These are phyloP conservation scores for Eidolon dupreanum DNA, from an alignment of 2,797 vertebrate species.

Conservation along the genomic window DNA sequence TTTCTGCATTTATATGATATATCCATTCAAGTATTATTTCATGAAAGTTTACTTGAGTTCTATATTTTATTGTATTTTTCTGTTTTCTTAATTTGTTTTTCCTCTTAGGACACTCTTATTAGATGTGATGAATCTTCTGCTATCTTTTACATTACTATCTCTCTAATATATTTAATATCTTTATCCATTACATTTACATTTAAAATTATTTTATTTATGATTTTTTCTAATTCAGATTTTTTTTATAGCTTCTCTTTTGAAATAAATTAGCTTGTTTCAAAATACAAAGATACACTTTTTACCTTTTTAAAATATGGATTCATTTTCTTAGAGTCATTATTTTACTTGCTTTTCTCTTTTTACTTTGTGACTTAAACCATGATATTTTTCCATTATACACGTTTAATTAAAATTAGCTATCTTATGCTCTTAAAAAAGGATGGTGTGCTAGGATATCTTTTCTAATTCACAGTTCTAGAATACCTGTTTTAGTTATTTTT, in stretches of 20 bases:
- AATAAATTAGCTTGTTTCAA: neutral
- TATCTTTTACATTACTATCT: neutral
- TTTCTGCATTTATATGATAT: neutral
- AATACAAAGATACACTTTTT: neutral
- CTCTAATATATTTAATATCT: neutral
- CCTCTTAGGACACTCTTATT: neutral
- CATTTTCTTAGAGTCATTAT: neutral
- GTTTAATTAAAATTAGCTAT: neutral
- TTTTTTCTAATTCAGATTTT: neutral
- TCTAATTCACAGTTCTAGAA: no score
- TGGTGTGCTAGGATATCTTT: no score
- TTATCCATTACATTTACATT: neutral
- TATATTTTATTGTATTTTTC: neutral
- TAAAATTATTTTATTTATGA: neutral
- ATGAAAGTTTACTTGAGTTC: neutral
- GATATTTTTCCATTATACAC: neutral
- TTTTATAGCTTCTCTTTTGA: neutral
- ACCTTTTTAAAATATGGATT: neutral
- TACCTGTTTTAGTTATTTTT: no score
- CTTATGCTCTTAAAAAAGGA: no score
- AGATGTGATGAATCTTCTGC: neutral
- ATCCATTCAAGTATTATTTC: neutral
- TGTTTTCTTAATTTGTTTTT: neutral
- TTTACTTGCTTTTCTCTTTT: neutral
- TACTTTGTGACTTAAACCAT: neutral